These are phyloP conservation scores for Pogonus chalceus DNA, from an alignment of 1,140 invertebrate genomes.

Conservation along the genomic window DNA sequence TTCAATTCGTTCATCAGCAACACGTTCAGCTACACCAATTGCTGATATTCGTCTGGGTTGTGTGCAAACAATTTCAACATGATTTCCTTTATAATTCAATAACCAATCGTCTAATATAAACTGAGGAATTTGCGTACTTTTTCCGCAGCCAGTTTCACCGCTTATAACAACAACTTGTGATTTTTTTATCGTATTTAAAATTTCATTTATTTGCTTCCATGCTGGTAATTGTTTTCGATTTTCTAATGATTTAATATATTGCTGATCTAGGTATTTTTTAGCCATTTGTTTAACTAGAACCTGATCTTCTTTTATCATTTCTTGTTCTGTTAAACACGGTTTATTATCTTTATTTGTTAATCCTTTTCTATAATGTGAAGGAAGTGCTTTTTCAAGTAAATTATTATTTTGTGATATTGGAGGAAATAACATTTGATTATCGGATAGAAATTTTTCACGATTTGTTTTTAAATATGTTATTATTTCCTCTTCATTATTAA, in stretches of 20 bases:
- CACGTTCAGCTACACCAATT: slow-evolving; percentile 81
- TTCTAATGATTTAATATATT: slow-evolving; percentile 53
- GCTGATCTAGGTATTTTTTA: slow-evolving; percentile 44
- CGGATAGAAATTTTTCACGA: slow-evolving; percentile 25
- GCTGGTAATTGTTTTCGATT: slow-evolving; percentile 54
- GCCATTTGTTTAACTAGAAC: slow-evolving; percentile 47
- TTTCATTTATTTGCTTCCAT: slow-evolving; percentile 52
- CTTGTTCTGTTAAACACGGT: slow-evolving; percentile 38
- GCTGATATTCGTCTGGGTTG: slow-evolving; percentile 89
- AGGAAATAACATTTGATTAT: slow-evolving; percentile 22
- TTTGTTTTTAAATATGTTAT: slow-evolving; percentile 43
- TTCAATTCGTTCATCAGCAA: slow-evolving; percentile 77
- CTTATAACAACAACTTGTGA: slow-evolving; percentile 68
- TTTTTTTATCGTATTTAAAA: slow-evolving; percentile 49
- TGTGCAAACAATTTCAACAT: slow-evolving; percentile 80
- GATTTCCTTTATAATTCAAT: slow-evolving; percentile 35
- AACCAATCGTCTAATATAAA: slow-evolving; percentile 78
- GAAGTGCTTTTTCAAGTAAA: slow-evolving; percentile 31
- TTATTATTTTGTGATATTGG: slow-evolving; percentile 33
- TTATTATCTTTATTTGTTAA: slow-evolving; percentile 39
- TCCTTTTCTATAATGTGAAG: slow-evolving; percentile 51
- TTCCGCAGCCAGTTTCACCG: slow-evolving; percentile 82
- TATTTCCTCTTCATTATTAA: slow-evolving; percentile 58
- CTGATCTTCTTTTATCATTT: slow-evolving; percentile 47
- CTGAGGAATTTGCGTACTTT: slow-evolving; percentile 86